Evolutionary conservation across 2,113 vertebrate genomes (phyloP).

Genomic region (Danio rerio): GRCz12tu NC_133190.1:31288501-31289000

Average conservation of each 20-base stretch:
- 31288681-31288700: slow-evolving; percentile 79
- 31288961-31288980: neutral
- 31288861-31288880: neutral
- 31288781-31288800: neutral
- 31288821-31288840: neutral
- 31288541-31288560: slow-evolving; percentile 2
- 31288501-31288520: neutral
- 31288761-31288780: slow-evolving; percentile 1
- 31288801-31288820: neutral
- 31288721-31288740: slow-evolving; percentile 77
- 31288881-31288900: neutral
- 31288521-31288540: neutral
- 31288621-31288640: slow-evolving; percentile 69
- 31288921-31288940: neutral
- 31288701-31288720: slow-evolving; percentile 78
- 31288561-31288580: slow-evolving; percentile 11
- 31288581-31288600: slow-evolving; percentile 13
- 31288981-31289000: slow-evolving; percentile 41
- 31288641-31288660: slow-evolving; percentile 71
- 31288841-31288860: slow-evolving; percentile 10
- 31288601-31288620: slow-evolving; percentile 43
- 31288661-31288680: slow-evolving; percentile 78
- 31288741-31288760: slow-evolving; percentile 77
- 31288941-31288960: slow-evolving; percentile 7
- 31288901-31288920: neutral